A percentile compares a stretch with the other conserved stretches of the same genome.
Conservation (phyloP, 2,888 invertebrate genomes). For the Synergus itoensis region DNA sequence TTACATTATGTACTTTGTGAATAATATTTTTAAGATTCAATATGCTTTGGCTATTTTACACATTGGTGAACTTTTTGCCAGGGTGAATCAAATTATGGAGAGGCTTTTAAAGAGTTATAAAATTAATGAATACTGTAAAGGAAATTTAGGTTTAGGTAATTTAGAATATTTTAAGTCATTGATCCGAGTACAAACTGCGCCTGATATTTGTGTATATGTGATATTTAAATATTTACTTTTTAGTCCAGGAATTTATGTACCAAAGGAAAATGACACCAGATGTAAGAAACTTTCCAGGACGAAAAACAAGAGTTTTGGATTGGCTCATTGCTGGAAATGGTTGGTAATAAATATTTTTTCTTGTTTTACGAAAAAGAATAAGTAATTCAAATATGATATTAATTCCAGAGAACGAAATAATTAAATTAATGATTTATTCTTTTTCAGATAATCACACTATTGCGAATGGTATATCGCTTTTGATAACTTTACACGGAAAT, state of each 20-base stretch:
- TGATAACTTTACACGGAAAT: conserved; percentile 79
- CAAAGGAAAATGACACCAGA: conserved; percentile 54
- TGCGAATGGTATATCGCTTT: conserved; percentile 77
- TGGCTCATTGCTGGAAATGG: conserved; percentile 46
- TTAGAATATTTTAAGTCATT: background rate
- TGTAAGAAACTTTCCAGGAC: conserved; percentile 39
- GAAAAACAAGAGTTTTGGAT: conserved; percentile 49
- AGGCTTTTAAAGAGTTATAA: conserved; percentile 70
- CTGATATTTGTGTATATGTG: background rate
- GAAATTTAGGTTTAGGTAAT: conserved; percentile 58
- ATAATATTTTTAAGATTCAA: conserved; percentile 81
- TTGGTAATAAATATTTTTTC: conserved; percentile 17
- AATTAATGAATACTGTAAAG: conserved; percentile 61
- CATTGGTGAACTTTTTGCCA: conserved; percentile 80
- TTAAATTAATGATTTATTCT: background rate
- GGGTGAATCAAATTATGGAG: conserved; percentile 80
- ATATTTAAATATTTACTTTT: background rate
- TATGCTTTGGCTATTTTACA: conserved; percentile 81
- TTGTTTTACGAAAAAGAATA: background rate
- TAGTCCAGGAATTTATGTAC: conserved; percentile 53
- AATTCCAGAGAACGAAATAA: background rate
- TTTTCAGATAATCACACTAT: conserved; percentile 51
- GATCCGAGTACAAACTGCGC: too few species aligned
- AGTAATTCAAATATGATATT: background rate
- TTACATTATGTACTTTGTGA: conserved; percentile 81